Conservation (phyloP, 1,140 invertebrate species). For the Anagrus nilaparvatae region DNA sequence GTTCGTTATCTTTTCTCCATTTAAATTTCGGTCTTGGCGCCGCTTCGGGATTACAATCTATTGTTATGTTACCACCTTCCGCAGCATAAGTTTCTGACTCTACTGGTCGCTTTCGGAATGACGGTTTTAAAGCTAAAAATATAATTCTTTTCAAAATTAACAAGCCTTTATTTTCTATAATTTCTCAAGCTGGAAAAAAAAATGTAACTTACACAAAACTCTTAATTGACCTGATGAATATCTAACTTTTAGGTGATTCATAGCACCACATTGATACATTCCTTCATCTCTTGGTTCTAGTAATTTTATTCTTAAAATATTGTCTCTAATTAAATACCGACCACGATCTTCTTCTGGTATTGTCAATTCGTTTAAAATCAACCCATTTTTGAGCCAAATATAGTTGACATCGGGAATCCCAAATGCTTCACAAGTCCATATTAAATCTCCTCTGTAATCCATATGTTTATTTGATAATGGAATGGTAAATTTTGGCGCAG, state of each 20-base stretch:
- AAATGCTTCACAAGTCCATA: conserved; percentile 92
- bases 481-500: conserved; percentile 87
- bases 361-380: conserved; percentile 54
- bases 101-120: conserved; percentile 82
- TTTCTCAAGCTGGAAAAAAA: conserved; percentile 8
- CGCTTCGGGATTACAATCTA: conserved; percentile 88
- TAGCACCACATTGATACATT: conserved; percentile 93
- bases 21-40: conserved; percentile 80
- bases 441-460: conserved; percentile 72
- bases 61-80: conserved; percentile 82
- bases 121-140: conserved; percentile 66
- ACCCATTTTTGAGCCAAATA: conserved; percentile 83
- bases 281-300: conserved; percentile 76
- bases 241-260: conserved; percentile 75
- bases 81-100: conserved; percentile 83
- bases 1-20: conserved; percentile 85
- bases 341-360: conserved; percentile 58
- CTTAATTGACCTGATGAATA: conserved; percentile 84
- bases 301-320: conserved; percentile 73
- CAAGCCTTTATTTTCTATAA: conserved; percentile 1
- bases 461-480: conserved; percentile 80
- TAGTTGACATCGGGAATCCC: conserved; percentile 91
- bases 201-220: conserved; percentile 58
- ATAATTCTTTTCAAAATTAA: conserved; percentile 14
- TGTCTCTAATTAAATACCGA: conserved; percentile 73